A percentile compares a stretch with the other conserved stretches of the same genome.
Conservation (phyloP, 2,797 vertebrate genomes). For the Simalia tracyae region DNA sequence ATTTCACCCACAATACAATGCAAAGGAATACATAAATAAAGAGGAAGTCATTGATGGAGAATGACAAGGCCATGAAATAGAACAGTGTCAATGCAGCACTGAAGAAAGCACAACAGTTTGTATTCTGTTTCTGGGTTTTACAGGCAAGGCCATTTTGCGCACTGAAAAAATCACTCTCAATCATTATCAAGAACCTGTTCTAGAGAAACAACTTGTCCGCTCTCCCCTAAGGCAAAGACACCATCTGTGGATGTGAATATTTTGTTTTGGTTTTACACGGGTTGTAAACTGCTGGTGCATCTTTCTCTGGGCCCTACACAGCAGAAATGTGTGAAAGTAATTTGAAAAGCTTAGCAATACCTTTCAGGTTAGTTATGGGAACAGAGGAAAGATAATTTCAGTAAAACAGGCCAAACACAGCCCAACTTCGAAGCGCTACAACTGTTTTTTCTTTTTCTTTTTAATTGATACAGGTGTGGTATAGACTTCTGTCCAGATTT, state of each 20-base stretch:
- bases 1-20: neutral
- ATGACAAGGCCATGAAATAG: neutral
- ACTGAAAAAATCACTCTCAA: slow-evolving; percentile 26
- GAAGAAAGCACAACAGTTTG: neutral
- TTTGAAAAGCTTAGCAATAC: neutral
- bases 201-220: slow-evolving; percentile 10
- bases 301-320: neutral
- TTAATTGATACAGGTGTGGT: neutral
- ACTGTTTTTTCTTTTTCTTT: neutral
- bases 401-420: neutral
- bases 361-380: neutral
- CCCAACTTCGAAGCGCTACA: neutral
- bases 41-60: neutral
- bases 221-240: slow-evolving; percentile 30
- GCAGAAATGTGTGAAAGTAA: neutral
- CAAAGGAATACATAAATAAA: neutral
- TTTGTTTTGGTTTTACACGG: neutral
- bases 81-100: neutral
- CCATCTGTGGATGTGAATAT: slow-evolving; percentile 12
- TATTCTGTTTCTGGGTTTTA: neutral
- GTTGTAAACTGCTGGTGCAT: neutral
- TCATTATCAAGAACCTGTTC: slow-evolving; percentile 11
- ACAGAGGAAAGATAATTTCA: neutral
- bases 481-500: neutral
- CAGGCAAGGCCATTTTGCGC: neutral